phyloP scores from a whole-genome alignment of 1,140 invertebrate genomes.

The Papilio xuthus region DNA sequence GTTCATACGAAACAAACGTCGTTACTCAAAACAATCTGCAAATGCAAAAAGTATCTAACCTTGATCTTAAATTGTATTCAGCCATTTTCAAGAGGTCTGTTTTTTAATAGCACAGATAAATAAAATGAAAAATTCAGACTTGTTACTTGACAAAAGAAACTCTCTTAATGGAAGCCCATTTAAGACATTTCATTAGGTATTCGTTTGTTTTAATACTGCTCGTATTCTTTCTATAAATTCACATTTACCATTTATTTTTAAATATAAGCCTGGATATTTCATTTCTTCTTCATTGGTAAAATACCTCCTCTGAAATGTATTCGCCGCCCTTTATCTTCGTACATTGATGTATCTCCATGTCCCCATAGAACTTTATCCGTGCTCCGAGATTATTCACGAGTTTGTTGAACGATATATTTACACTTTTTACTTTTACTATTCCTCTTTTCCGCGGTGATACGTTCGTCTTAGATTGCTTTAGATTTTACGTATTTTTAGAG shows the following conservation, averaged over 20 bases:
- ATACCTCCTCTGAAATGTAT: conserved; percentile 47
- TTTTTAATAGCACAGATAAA: background rate
- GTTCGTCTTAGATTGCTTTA: conserved; percentile 52
- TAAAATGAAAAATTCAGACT: no score
- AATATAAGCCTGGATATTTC: background rate
- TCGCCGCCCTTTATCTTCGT: conserved; percentile 46
- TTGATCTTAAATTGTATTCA: background rate
- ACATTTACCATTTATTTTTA: no score
- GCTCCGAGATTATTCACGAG: conserved; percentile 70
- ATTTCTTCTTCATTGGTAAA: background rate
- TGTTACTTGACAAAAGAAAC: no score
- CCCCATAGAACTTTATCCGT: conserved; percentile 68
- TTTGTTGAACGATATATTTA: conserved; percentile 76
- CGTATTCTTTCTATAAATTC: no score
- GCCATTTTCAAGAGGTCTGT: no score
- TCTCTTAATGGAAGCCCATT: no score
- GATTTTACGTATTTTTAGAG: conserved; percentile 51
- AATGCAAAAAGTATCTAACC: background rate
- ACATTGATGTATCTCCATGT: conserved; percentile 57
- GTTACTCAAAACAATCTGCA: background rate
- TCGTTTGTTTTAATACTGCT: no score
- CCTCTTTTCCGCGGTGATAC: conserved; percentile 58
- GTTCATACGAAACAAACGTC: background rate
- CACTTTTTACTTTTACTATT: conserved; percentile 66
- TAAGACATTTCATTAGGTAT: no score